Conservation (phyloP, 2,113 vertebrate genomes). For the Oreotrochilus melanogaster region DNA sequence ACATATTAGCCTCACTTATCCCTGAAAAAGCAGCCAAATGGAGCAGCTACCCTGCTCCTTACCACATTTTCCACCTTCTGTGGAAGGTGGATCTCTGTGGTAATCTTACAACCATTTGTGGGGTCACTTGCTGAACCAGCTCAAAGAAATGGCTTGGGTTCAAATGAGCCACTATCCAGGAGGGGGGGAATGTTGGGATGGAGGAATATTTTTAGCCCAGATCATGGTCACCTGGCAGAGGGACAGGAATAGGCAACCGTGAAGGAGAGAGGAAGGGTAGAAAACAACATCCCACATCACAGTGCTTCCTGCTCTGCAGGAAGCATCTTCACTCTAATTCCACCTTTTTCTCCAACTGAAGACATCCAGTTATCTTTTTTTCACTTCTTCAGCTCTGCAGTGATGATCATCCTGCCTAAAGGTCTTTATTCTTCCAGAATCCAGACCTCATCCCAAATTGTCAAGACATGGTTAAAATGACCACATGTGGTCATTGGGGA, state of each 20-base stretch:
- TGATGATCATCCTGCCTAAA: not conserved
- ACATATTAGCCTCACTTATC: accelerated
- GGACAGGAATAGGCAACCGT: not conserved
- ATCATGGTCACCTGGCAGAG: not conserved
- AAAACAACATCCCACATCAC: not conserved
- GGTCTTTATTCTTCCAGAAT: not conserved
- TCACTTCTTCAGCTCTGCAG: not conserved
- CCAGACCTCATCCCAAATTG: accelerated
- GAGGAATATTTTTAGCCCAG: not conserved
- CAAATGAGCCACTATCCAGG: not conserved
- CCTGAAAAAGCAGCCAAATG: too few relatives aligned
- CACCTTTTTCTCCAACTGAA: not conserved
- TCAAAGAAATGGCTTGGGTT: not conserved
- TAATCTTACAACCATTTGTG: not conserved
- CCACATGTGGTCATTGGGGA: not conserved
- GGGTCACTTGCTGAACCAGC: not conserved
- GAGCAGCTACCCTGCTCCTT: not conserved
- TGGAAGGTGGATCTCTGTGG: not conserved
- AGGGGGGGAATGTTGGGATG: not conserved
- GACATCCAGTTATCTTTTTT: not conserved
- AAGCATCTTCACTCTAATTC: not conserved
- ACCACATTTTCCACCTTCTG: not conserved
- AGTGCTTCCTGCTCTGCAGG: not conserved
- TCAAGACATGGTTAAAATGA: not conserved
- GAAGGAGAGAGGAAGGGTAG: not conserved